These are phyloP conservation scores for Eublepharis macularius DNA, from an alignment of 2,113 vertebrate species.

Conservation along the genomic window DNA sequence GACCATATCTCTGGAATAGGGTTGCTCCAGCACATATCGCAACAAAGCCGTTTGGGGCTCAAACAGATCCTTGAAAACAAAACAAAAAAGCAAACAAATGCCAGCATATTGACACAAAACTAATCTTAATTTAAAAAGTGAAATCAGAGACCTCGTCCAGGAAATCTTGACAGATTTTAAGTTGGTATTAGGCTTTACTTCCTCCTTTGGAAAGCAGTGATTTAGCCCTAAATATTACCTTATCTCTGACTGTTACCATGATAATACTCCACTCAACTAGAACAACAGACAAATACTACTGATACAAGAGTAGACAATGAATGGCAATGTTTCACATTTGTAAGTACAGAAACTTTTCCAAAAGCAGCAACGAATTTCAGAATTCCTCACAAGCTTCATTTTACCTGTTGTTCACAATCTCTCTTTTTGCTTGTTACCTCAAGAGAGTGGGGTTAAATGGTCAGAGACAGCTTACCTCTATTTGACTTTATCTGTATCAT, in stretches of 20 bases:
- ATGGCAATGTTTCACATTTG: not conserved
- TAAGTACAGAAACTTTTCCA: not conserved
- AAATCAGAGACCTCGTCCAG: not conserved
- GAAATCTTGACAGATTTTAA: not conserved
- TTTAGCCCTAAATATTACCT: not conserved
- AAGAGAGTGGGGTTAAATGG: not conserved
- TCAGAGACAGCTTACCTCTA: not conserved
- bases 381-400: not conserved
- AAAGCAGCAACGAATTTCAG: not conserved
- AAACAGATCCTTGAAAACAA: slow-evolving; percentile 90
- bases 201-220: not conserved
- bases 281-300: not conserved
- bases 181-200: not conserved
- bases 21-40: slow-evolving; percentile 97
- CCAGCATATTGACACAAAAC: slow-evolving; percentile 61
- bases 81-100: slow-evolving; percentile 65
- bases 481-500: not conserved
- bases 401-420: not conserved
- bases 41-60: slow-evolving; percentile 96
- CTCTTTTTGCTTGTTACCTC: not conserved
- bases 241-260: not conserved
- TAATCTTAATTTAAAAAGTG: slow-evolving; percentile 19
- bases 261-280: not conserved
- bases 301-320: not conserved
- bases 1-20: slow-evolving; percentile 99